Evolutionary conservation across 92 coral and sea anemone genomes (phyloP).

Genomic region (Pocillopora grandis): DNA sequence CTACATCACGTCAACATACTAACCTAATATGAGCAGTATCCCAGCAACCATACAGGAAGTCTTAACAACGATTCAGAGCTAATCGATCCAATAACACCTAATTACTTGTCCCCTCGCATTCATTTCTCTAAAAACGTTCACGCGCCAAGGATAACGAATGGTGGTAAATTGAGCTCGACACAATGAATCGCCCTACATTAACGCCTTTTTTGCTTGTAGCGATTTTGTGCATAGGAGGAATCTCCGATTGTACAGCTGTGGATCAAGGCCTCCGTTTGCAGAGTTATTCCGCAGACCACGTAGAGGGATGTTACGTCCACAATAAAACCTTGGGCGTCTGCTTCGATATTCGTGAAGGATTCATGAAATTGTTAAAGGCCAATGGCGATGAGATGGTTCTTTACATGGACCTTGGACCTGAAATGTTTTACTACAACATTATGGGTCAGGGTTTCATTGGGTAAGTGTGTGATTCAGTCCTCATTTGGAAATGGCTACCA

Average conservation of each 20-base stretch:
- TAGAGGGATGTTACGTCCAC: constrained; percentile 21
- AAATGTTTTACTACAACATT: constrained; percentile 22
- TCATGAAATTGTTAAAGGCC: constrained; percentile 12
- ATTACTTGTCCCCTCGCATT: not conserved
- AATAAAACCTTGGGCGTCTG: constrained; percentile 29
- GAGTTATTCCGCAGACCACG: constrained; percentile 19
- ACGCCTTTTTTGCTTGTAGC: not conserved
- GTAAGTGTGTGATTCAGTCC: not conserved
- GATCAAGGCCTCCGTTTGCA: constrained; percentile 17
- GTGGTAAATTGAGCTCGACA: not conserved
- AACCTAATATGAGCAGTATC: not conserved
- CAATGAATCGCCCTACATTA: not conserved
- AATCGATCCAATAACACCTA: not conserved
- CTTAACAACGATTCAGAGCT: not conserved
- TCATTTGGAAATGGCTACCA: not conserved
- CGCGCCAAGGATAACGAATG: no score
- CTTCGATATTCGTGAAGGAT: constrained; percentile 21
- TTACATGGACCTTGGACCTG: constrained; percentile 11
- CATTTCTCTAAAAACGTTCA: not conserved
- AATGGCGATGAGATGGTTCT: constrained; percentile 22
- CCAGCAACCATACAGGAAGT: not conserved
- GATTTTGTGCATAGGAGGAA: not conserved
- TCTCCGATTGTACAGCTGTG: not conserved
- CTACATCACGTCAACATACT: not conserved
- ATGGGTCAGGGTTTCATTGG: constrained; percentile 26